Conservation (phyloP, 92 coral and sea anemone genomes). For the Porites lobata region DNA sequence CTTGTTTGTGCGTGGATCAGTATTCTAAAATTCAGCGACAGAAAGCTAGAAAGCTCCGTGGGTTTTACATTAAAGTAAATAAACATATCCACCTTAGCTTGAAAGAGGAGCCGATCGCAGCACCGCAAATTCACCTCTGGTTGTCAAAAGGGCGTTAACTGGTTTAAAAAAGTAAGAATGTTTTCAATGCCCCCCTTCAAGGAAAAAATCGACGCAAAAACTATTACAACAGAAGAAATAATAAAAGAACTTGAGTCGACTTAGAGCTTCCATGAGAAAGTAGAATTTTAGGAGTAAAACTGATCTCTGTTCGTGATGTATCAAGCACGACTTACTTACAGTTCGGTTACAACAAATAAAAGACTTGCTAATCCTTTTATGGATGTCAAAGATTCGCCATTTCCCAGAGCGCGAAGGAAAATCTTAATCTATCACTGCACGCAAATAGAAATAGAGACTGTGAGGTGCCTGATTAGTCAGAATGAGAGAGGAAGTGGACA, state of each 20-base stretch:
- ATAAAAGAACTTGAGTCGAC: neutral
- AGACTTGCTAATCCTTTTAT: slow-evolving; percentile 28
- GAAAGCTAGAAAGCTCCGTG: neutral
- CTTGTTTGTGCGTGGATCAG: neutral
- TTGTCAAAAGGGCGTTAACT: slow-evolving; percentile 13
- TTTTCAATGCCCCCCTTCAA: slow-evolving; percentile 40
- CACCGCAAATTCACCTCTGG: neutral
- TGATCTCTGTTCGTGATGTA: slow-evolving; percentile 17
- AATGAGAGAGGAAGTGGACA: neutral
- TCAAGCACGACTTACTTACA: neutral
- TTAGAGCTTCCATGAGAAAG: too few species aligned
- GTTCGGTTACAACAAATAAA: neutral
- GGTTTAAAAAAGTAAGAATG: slow-evolving; percentile 43
- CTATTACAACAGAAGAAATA: neutral
- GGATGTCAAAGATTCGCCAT: slow-evolving; percentile 7
- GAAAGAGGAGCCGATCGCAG: neutral
- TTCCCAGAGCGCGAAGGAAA: slow-evolving; percentile 17
- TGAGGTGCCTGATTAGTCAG: neutral
- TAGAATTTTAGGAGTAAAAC: too few species aligned
- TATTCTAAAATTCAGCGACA: neutral
- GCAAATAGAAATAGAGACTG: neutral
- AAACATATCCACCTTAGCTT: neutral
- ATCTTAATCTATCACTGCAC: neutral
- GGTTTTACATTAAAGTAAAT: neutral
- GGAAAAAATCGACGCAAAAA: neutral